Conservation (phyloP, 2,888 invertebrate species). For the Pheosia gnoma region DNA sequence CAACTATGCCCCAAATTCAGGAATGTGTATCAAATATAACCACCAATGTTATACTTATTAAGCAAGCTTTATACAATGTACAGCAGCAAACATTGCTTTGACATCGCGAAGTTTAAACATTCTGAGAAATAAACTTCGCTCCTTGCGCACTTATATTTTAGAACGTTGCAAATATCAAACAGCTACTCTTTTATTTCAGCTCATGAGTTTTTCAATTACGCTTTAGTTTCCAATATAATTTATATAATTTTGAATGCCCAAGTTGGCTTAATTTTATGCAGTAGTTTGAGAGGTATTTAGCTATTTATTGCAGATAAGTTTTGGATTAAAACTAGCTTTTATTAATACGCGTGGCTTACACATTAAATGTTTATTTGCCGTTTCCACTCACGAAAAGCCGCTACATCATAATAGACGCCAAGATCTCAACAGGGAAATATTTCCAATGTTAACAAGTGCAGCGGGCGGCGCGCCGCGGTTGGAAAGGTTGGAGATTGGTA, state of each 20-base stretch:
- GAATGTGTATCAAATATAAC: neutral
- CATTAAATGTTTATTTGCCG: neutral
- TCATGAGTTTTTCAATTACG: slow-evolving; percentile 35
- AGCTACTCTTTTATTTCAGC: slow-evolving; percentile 24
- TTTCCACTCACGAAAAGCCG: slow-evolving; percentile 14
- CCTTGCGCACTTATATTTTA: slow-evolving; percentile 38
- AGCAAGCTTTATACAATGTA: neutral
- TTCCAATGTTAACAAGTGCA: slow-evolving; percentile 60
- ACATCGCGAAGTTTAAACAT: slow-evolving; percentile 49
- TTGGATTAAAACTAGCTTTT: neutral
- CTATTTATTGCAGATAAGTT: too few species aligned
- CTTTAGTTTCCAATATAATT: slow-evolving; percentile 10
- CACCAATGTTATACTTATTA: neutral
- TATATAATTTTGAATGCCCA: too few species aligned
- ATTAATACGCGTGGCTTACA: neutral
- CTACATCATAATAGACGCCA: slow-evolving; percentile 46
- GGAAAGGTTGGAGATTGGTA: slow-evolving; percentile 69
- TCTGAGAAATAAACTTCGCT: slow-evolving; percentile 36
- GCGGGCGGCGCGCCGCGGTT: slow-evolving; percentile 51
- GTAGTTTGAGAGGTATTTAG: neutral
- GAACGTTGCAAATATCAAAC: slow-evolving; percentile 27
- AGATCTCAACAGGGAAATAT: slow-evolving; percentile 64
- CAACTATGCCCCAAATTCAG: neutral
- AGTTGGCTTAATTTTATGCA: too few species aligned
- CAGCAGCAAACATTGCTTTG: slow-evolving; percentile 31